Evolutionary conservation across 2,797 vertebrate species (phyloP).

Genomic region (Pseudocheirus occidentalis): DNA sequence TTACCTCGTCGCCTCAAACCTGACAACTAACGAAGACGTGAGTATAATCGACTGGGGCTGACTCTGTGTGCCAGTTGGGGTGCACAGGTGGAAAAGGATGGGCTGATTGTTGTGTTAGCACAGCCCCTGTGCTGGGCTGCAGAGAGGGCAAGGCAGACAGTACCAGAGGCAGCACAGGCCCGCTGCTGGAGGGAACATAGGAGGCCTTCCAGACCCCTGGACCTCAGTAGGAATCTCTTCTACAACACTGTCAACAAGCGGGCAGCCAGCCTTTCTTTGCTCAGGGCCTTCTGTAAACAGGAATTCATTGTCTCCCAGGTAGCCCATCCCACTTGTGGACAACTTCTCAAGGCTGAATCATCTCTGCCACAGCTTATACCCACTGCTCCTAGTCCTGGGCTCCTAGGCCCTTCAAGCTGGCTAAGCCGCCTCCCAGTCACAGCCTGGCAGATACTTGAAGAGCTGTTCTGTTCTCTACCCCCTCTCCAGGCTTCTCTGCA

Average conservation of each 20-base stretch:
- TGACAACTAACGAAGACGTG: slow-evolving; percentile 98
- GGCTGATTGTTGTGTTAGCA: background rate
- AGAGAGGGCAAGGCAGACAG: background rate
- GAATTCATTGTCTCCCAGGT: background rate
- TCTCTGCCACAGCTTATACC: too few species aligned
- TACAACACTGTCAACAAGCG: background rate
- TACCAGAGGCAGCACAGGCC: background rate
- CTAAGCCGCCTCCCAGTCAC: background rate
- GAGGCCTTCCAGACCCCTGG: background rate
- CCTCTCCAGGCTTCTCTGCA: background rate
- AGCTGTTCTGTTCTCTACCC: background rate
- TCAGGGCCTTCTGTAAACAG: background rate
- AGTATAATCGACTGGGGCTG: slow-evolving; percentile 82
- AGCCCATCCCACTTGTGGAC: background rate
- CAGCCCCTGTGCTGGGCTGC: background rate
- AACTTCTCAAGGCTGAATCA: background rate
- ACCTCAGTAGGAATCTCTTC: background rate
- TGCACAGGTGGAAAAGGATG: background rate
- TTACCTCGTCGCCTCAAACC: slow-evolving; percentile 97
- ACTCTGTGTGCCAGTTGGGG: background rate
- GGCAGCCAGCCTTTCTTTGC: background rate
- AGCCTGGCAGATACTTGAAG: background rate
- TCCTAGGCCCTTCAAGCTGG: too few species aligned
- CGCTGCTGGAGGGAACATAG: background rate
- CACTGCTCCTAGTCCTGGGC: background rate